A percentile compares a stretch with the other conserved stretches of the same genome.
Conservation (phyloP, 2,888 invertebrate species). For the Apamea sordens region DNA sequence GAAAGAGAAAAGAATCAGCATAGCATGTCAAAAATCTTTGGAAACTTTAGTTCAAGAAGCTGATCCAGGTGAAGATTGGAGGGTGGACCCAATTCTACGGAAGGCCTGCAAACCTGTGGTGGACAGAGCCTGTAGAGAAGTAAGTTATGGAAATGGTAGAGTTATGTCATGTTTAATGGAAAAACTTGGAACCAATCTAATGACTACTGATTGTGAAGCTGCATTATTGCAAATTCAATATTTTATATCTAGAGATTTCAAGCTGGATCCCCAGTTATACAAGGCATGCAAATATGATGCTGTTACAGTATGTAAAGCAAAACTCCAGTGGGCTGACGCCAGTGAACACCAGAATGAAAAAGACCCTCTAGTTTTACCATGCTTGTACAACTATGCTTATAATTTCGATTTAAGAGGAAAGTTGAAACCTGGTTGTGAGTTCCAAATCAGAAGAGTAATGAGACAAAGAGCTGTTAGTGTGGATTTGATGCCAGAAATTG, state of each 20-base stretch:
- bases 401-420: conserved; percentile 87
- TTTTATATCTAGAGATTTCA: conserved; percentile 98
- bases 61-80: conserved; percentile 98
- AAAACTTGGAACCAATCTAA: conserved; percentile 95
- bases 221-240: conserved; percentile 98
- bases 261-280: conserved; percentile 96
- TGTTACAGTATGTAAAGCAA: conserved; percentile 94
- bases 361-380: conserved; percentile 96
- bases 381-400: conserved; percentile 95
- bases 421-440: conserved; percentile 91
- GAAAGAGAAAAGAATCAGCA: conserved; percentile 92
- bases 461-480: conserved; percentile 97
- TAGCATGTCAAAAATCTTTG: conserved; percentile 94
- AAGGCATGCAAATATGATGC: conserved; percentile 97
- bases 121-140: conserved; percentile 93
- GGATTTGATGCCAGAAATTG: conserved; percentile 98
- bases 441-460: conserved; percentile 97
- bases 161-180: conserved; percentile 98
- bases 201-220: conserved; percentile 97
- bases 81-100: conserved; percentile 97
- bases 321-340: conserved; percentile 93
- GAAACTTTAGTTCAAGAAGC: conserved; percentile 95
- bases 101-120: conserved; percentile 97
- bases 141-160: conserved; percentile 94
- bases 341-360: conserved; percentile 93